These are phyloP conservation scores for Leptatherina wallacei DNA, from an alignment of 2,797 vertebrate species.

Conservation along the genomic window DNA sequence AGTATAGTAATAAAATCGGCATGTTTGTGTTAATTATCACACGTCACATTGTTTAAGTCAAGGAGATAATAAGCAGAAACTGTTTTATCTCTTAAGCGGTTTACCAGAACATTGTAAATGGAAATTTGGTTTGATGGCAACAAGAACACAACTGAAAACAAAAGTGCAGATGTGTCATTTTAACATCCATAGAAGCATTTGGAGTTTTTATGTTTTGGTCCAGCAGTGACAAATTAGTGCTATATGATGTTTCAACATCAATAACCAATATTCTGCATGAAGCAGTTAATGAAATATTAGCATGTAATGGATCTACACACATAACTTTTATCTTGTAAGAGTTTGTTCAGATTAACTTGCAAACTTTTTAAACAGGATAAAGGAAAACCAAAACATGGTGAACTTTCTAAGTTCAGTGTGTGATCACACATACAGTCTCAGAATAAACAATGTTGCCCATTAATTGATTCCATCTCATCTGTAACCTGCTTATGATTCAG, in stretches of 20 bases:
- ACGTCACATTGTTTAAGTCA: not conserved
- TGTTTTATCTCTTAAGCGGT: slow-evolving; percentile 8
- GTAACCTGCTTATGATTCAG: not conserved
- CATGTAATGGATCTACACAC: not conserved
- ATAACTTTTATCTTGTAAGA: not conserved
- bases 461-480: slow-evolving; percentile 2
- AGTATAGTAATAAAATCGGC: not conserved
- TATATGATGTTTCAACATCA: slow-evolving; percentile 23
- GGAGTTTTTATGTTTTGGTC: slow-evolving; percentile 61
- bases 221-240: slow-evolving; percentile 23
- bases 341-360: not conserved
- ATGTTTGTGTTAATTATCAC: slow-evolving; percentile 1
- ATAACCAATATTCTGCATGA: slow-evolving; percentile 6
- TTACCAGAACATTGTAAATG: not conserved
- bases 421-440: not conserved
- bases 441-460: slow-evolving; percentile 14
- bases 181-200: slow-evolving; percentile 27
- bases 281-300: slow-evolving; percentile 1
- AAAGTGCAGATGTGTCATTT: not conserved
- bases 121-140: slow-evolving; percentile 19
- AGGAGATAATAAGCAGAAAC: not conserved
- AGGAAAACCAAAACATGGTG: not conserved
- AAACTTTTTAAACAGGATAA: not conserved
- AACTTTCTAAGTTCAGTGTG: not conserved
- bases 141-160: slow-evolving; percentile 10